Percentiles rank a stretch among this genome's conserved stretches.
Conservation (phyloP, 2,797 vertebrate genomes). For the Coracias cyanogaster region DNA sequence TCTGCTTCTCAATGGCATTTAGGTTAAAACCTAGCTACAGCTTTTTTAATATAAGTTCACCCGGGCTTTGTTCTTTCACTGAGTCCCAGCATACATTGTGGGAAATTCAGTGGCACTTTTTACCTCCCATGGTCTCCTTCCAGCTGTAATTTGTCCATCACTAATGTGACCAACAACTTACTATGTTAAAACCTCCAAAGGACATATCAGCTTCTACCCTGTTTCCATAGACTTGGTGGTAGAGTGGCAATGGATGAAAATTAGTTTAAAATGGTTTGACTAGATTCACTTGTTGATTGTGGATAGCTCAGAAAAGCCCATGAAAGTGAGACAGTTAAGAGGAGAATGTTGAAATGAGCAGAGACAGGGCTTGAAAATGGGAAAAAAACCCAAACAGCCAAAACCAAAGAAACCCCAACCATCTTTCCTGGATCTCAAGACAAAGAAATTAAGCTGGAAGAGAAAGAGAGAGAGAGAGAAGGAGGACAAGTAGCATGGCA, state of each 20-base stretch:
- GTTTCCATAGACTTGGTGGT: background rate
- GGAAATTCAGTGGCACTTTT: background rate
- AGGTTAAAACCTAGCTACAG: background rate
- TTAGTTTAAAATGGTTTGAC: background rate
- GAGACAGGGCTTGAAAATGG: background rate
- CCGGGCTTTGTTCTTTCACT: background rate
- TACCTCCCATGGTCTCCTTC: background rate
- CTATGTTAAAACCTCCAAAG: rapidly evolving
- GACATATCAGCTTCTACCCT: background rate
- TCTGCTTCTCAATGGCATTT: background rate
- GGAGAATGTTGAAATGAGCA: background rate
- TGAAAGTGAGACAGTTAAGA: background rate
- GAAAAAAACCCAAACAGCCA: rapidly evolving
- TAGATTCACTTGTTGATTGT: background rate
- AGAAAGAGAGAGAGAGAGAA: background rate
- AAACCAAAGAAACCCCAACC: rapidly evolving
- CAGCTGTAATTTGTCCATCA: background rate
- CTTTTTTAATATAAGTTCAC: background rate
- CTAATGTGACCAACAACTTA: background rate
- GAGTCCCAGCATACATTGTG: background rate
- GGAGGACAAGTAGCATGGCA: background rate
- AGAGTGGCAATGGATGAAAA: background rate
- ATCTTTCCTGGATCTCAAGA: background rate
- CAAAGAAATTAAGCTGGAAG: background rate
- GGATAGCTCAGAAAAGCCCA: background rate